Evolutionary conservation across 2,888 invertebrate genomes (phyloP), one percentile per base, ranked within the genome.

Genomic region (Drosophila kuntzei): DNA sequence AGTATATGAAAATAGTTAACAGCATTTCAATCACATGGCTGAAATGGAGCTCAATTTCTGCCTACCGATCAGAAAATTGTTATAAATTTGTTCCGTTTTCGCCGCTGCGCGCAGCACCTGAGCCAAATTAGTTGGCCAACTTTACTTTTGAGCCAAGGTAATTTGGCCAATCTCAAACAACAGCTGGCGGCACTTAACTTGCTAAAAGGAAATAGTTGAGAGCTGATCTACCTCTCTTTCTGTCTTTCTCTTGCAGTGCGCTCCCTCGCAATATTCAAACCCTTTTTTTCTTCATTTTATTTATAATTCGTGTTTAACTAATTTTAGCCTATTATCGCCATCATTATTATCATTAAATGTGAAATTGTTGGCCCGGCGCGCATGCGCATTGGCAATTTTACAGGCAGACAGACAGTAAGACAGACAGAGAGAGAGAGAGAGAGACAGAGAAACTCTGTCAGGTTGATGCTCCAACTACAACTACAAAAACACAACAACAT

Each of bases 311-410:
- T 87, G 88, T 86, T 87, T 86, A 87, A 87, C 88, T 88, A 87
- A 87, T 87, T 87, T 87, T 74, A 79, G 76, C 83, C 88, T 83
- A 87, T 87, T 87, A 87, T 87, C 88, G 88, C 86, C 79, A 80
- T 86, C 86, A 87, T 88, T 88, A 86, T 88, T 86, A 88, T 81
- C 87, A 88, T 88, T 87, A 87, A 88, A 87, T 87, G 83, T 85
- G 83, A 85, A 86, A 86, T 87, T 87, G 87, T 85, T 70, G 76
- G 32, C 50, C 47, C 50, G 67, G 74, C 61, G 81, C 81, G 71
- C 81, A 81, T 74, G 85, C 76, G 80, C 87, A 87, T 87, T 84
- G 82, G 74, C 80, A 85, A 85, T 87, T 85, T 81, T 76, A 80
- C 62, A 76, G 59, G 63, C 71, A 47, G 44, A 49, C 57, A 57